Base-by-base conservation (phyloP, 2,888 invertebrate genomes). In the Unio delphinus region DNA sequence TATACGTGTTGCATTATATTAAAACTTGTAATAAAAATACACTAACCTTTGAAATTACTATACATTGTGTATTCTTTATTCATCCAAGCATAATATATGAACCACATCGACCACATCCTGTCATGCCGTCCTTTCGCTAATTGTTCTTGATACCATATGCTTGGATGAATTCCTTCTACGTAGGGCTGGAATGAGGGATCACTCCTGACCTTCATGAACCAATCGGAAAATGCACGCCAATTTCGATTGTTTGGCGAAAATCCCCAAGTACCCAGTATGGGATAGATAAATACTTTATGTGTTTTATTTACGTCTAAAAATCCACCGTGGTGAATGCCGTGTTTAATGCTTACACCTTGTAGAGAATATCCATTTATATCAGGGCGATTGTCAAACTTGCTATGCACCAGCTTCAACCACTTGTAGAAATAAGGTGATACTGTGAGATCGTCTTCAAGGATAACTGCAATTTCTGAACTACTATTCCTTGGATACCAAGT, bases 81-180 rank as follows among this genome's bases (percentile, higher is more conserved):
- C 61, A 68, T 64, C 56, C 76, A 72, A 28, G 78, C 73, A 69
- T 76, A 78, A 67, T 81, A 80, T 15, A 83, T 80, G 64, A 80
- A 76, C 84, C 84, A 84, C 80, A 84, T 83, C 0, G 81, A 78
- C 83, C 83, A 83, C 81, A 85, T 83, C 11, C 68, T 65, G 34
- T 82, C 80, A 4, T 73, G 63, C 11, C 68, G 71, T 4, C 75
- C 74, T 18, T 55, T 20, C n/a, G 65, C 72, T 15, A 75, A 60
- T 30, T 74, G 76, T 5, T 62, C 61, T 30, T 75, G 61, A 69
- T 80, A 84, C 84, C 84, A 83, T 11, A 30, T 63, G 3, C 76
- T 74, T n/a, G 79, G 78, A 8, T 78, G 26, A n/a, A 82, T 70
- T 11, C 79, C 80, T 6, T 78, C 73, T 3, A 84, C 83, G 28